Conservation (phyloP, 2,113 vertebrate species). For the Tringa solitaria region DNA sequence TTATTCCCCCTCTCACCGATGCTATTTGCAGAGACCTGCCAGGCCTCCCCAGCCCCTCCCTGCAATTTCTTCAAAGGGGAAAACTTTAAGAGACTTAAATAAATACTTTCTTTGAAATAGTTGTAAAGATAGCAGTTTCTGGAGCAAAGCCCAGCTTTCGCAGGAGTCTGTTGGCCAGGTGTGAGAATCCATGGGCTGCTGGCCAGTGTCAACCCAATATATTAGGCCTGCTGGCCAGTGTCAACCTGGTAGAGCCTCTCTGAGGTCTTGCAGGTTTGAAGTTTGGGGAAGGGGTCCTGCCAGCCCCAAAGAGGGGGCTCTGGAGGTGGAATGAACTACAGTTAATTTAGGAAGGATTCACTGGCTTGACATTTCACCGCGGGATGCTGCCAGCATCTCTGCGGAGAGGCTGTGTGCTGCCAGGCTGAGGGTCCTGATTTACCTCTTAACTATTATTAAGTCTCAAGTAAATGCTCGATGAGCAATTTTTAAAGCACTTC, state of each 20-base stretch:
- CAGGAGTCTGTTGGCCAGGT: conserved; percentile 22
- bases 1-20: background rate
- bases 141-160: conserved; percentile 43
- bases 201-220: conserved; percentile 15
- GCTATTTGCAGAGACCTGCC: background rate
- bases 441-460: background rate
- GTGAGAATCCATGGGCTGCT: background rate
- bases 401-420: background rate
- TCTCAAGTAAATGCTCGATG: background rate
- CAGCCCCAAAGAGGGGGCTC: background rate
- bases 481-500: background rate
- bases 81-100: background rate
- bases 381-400: background rate
- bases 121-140: conserved; percentile 46
- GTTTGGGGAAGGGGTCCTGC: background rate
- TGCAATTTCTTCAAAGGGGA: background rate
- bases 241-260: background rate
- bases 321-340: background rate
- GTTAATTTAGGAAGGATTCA: background rate
- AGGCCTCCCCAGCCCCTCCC: background rate
- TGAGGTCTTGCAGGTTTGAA: conserved; percentile 1
- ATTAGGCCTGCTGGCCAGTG: background rate
- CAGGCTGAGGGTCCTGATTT: background rate
- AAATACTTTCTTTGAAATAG: conserved; percentile 34
- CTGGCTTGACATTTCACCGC: background rate